Base-by-base conservation (phyloP, 2,113 vertebrate genomes). In the Notothenia coriiceps region DNA sequence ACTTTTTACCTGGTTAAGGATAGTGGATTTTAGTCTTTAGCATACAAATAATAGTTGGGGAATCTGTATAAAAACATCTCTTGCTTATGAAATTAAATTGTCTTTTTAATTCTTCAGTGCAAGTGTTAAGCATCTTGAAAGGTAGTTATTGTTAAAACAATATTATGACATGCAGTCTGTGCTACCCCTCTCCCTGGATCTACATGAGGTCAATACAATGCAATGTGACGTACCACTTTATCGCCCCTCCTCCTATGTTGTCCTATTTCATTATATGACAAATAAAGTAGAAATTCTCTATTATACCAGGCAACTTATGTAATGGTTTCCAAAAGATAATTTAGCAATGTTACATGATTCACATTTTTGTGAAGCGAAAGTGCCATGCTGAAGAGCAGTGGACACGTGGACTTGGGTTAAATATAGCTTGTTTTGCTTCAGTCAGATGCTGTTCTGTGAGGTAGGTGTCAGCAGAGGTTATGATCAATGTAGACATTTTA, bases 351-450 rank as follows among this genome's bases (percentile, higher is more conserved):
- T 73, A n/a, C 49, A 46, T 86, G 67, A 81, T 78, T 88, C 73
- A 80, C 83, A 56, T 82, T 80, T 80, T 40, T 82, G 46, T 71
- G 72, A 78, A 78, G 74, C 72, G 68, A 61, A 83, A 86, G 72
- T 64, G 75, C 60, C 51, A 64, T 0, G 8, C 59, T 83, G 60
- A 86, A 85, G 76, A 76, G 74, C 63, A 59, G 25, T 59, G 61
- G 56, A 84, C 83, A 80, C 2, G 52, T 79, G 47, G 70, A 80
- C 77, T 59, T 74, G 61, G 35, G 77, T 74, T 86, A 83, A 88
- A 86, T 88, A 83, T 86, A 88, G 76, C 67, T 63, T 80, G 72
- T 85, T 85, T 76, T 74, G 61, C 79, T 76, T 57, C 62, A 17
- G 71, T 83, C 35, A 55, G 70, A 83, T 54, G 56, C 70, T 63